Base-by-base conservation (phyloP, 2,888 invertebrate species). In the Aelia acuminata region DNA sequence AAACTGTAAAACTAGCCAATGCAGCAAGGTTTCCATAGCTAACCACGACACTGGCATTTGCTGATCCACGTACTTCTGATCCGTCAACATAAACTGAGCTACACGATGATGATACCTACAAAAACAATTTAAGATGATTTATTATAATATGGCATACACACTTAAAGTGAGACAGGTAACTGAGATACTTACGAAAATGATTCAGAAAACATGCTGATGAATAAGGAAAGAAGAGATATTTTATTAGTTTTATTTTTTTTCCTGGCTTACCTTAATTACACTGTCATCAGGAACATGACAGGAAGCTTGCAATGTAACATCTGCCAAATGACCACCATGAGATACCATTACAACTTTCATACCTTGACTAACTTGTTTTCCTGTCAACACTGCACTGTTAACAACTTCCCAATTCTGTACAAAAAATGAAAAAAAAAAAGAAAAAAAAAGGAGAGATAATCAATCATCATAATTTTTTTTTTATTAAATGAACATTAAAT, bases 1-100 rank as follows among this genome's bases (percentile, higher is more conserved):
- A 99, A 2, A 99, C 98, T 31, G 96, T 97, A 92, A 98, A 97
- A 89, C 96, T 95, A 3, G 98, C 97, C 90, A 96, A 93, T 22
- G 98, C 98, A 43, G 96, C 96, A 92, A 97, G 97, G 1, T 97
- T 97, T 48, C 97, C 98, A 92, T 97, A 97, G 92, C 97, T 97
- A 87, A 98, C 98, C 87, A 98, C 95, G 50, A 99, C 96, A 0
- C 98, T 97, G 3, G 98, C 98, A 92, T 98, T 98, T 63, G 97
- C 97, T 0, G 98, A 98, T 26, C 98, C 98, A 1, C 98, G 95
- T 89, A 97, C 96, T 93, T 99, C 98, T 11, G 98, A 97, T 0
- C 98, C 98, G 92, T 98, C 98, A 48, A 99, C 96, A 93, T 98
- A 99, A 7, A 99, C 98, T 31, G 97, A 97, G 91, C 98, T 98